Base-by-base conservation (phyloP, 2,797 vertebrate genomes). In the Moxostoma hubbsi region DNA sequence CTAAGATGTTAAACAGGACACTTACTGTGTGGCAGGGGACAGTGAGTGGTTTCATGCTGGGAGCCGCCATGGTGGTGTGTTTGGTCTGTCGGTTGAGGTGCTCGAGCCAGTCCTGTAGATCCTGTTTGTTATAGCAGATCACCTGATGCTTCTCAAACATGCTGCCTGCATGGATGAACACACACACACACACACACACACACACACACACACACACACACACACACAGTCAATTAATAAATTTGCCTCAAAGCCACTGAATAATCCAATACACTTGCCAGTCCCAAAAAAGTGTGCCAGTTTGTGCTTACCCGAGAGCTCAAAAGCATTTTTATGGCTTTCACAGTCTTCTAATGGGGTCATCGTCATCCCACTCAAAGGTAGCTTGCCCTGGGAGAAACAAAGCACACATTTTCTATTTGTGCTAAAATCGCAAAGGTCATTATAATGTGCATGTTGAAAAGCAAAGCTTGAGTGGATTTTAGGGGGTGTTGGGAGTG, bases 51-150 rank as follows among this genome's bases (percentile, higher is more conserved):
- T 96, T 98, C 84, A 94, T 86, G 82, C 92, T 91, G 85, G 88
- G 93, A 77, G 92, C 94, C 24, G 92, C 91, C 66, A 93, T 83
- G 5, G 95, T 86, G 0, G 95, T 93, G 67, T 95, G 96, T 85
- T 94, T 96, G 10, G 95, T 97, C 91, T 98, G 96, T 85, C 94
- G 96, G 86, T 97, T 97, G 55, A 99, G 94, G 58, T 97, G 95
- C 82, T 98, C 97, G 68, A 98, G 93, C 97, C 97, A 99, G n/a
- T 98, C 96, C 72, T 96, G 96, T 1, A 97, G 92, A 75, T 98
- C 96, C 59, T 94, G 94, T 62, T 95, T 96, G 89, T 88, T 97
- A 88, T 89, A 95, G 82, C 97, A 98, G 1, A 94, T 94, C 67
- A 99, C 96, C 75, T 96, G 92, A 86, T 97, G 96, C 75, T 95